Evolutionary conservation across 1,140 invertebrate genomes (phyloP).

Genomic region (Brachionus angularis): DNA sequence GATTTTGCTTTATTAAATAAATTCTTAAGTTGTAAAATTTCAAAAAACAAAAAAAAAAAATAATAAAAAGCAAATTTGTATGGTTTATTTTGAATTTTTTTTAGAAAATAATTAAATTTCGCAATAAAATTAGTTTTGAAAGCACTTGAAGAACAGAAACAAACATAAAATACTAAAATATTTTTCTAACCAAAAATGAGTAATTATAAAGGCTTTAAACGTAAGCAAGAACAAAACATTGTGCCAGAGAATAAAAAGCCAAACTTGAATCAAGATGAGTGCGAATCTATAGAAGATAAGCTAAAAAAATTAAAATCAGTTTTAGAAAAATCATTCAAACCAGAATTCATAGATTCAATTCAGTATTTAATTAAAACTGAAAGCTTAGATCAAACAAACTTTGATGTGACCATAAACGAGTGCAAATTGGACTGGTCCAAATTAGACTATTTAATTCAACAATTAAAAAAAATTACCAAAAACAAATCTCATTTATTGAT

Average conservation of each 20-base stretch:
- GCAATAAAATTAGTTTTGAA: too few relatives aligned
- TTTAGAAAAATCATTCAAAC: slow-evolving; percentile 1
- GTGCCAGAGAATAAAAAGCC: background rate
- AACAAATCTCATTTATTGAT: slow-evolving; percentile 26
- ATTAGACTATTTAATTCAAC: slow-evolving; percentile 16
- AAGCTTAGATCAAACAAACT: background rate
- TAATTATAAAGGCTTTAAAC: too few relatives aligned
- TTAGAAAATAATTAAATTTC: too few relatives aligned
- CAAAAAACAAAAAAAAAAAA: too few relatives aligned
- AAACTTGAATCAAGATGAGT: background rate
- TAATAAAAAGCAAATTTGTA: too few relatives aligned
- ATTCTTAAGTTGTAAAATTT: too few relatives aligned
- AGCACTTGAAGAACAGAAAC: too few relatives aligned
- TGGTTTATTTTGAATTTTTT: too few relatives aligned
- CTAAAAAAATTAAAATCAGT: background rate
- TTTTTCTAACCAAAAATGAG: too few relatives aligned
- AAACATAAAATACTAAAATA: too few relatives aligned
- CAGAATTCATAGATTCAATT: slow-evolving; percentile 11
- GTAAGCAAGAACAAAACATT: background rate
- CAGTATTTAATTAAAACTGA: slow-evolving; percentile 3
- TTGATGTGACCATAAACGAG: background rate
- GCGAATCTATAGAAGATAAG: slow-evolving; percentile 5
- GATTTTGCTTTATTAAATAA: too few relatives aligned
- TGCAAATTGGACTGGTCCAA: background rate
- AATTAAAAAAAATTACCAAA: slow-evolving; percentile 33